Conservation (phyloP, 2,113 vertebrate species). For the Lophura nycthemera region DNA sequence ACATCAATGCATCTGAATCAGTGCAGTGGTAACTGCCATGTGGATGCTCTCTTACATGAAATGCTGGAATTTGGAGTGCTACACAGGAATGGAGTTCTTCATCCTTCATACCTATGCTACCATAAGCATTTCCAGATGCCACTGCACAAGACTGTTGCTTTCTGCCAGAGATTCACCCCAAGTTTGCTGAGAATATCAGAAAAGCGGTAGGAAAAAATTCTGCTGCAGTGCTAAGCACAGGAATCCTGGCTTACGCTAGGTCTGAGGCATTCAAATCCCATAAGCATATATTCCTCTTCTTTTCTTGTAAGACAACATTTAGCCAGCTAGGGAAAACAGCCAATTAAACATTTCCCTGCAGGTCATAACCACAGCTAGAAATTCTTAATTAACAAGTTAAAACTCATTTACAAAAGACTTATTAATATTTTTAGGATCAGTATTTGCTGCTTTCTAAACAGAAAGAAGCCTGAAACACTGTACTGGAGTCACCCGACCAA, state of each 20-base stretch:
- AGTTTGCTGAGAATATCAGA: neutral
- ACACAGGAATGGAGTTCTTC: neutral
- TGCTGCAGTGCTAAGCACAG: neutral
- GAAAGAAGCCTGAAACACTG: neutral
- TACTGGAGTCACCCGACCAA: neutral
- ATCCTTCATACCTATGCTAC: neutral
- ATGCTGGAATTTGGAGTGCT: neutral
- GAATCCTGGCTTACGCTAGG: neutral
- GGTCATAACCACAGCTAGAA: conserved; percentile 39
- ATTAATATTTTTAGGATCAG: conserved; percentile 2
- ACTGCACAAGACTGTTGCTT: neutral
- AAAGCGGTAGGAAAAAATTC: neutral
- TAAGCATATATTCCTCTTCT: neutral
- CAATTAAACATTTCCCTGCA: conserved; percentile 49
- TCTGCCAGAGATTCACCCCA: neutral
- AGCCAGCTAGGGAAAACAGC: conserved; percentile 44
- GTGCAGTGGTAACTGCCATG: neutral
- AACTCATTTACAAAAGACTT: conserved; percentile 33
- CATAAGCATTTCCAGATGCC: neutral
- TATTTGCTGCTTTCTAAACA: neutral
- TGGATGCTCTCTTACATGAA: neutral
- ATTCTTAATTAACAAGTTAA: conserved; percentile 65
- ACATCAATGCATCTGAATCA: neutral
- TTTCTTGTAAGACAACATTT: neutral
- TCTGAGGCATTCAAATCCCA: neutral